phyloP scores from a whole-genome alignment of 2,888 invertebrate species.

The Drosophila sordidula region DNA sequence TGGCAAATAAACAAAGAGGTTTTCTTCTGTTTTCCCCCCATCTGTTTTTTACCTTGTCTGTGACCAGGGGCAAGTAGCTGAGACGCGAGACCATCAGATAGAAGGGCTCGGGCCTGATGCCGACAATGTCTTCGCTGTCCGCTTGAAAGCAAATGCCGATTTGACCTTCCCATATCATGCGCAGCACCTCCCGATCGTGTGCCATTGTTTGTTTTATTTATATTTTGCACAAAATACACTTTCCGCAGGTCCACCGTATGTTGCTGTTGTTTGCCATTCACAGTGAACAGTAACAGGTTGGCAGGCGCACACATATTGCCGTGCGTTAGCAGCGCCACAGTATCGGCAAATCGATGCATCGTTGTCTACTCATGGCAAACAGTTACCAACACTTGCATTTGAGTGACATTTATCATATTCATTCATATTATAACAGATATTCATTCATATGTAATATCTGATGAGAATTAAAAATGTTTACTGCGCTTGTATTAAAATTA shows the following conservation, averaged over 20 bases:
- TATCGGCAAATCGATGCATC: constrained; percentile 21
- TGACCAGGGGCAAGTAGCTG: constrained; percentile 97
- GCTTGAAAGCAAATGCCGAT: constrained; percentile 97
- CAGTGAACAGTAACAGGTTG: constrained; percentile 18
- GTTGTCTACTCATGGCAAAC: background rate
- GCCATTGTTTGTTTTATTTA: constrained; percentile 88
- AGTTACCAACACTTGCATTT: background rate
- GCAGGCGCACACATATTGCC: constrained; percentile 6
- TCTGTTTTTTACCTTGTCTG: constrained; percentile 91
- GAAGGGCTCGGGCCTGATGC: constrained; percentile 95
- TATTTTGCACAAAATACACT: constrained; percentile 41
- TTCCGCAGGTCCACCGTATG: constrained; percentile 27
- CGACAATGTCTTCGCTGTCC: constrained; percentile 94
- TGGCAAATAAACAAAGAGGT: background rate
- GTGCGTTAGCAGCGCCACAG: background rate
- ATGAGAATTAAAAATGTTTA: too few species aligned
- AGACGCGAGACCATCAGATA: constrained; percentile 97
- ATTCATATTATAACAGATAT: too few species aligned
- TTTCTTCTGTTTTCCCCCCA: background rate
- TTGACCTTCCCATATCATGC: constrained; percentile 98
- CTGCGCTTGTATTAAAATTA: background rate
- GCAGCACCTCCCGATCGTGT: constrained; percentile 96
- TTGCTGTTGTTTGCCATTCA: constrained; percentile 43
- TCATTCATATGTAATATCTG: too few species aligned
- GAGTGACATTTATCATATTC: too few species aligned